Evolutionary conservation across 2,797 vertebrate genomes (phyloP), one percentile per base, ranked within the genome.

Genomic region (Microctenopoma steveboyesi): DNA sequence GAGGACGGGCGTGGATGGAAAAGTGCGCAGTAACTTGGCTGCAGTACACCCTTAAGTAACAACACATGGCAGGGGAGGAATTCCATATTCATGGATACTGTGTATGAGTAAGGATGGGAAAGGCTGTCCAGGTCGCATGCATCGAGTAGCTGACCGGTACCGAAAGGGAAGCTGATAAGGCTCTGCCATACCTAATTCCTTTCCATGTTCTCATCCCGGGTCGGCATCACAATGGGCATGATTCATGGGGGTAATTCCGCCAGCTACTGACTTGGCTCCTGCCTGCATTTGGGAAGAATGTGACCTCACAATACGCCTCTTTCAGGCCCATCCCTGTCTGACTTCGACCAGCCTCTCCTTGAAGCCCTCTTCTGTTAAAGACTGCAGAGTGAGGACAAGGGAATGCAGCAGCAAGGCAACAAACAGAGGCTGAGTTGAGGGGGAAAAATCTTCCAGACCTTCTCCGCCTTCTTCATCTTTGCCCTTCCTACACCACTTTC

Each of bases 201-300:
- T 94, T 95, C 94, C 94, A 95, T 93, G 90, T 91, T 95, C 95
- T 95, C 81, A 94, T 96, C 93, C 92, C 91, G 90, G 91, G 93
- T 94, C 95, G 95, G 95, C 95, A 96, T 90, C 94, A 91, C 93
- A 93, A 95, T 82, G 94, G 95, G 93, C 91, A 95, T 96, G 95
- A 98, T 96, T 98, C 96, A 98, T 93, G 94, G 95, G 89, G 93
- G 95, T 97, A 95, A 96, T 96, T 96, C 94, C 94, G 89, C 93
- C 92, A 92, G 90, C 93, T 94, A 93, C 94, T 89, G 95, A 95
- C 94, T 95, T 96, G 95, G 95, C 95, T 95, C 94, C 94, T 94
- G 86, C 90, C 92, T 92, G 90, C 87, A 86, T 92, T 92, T 93
- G 93, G 93, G 93, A 95, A 94, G 84, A 93, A 94, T 91, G 83